Base-by-base conservation (phyloP, 1,140 invertebrate genomes). In the Drosophila micromelanica region DNA sequence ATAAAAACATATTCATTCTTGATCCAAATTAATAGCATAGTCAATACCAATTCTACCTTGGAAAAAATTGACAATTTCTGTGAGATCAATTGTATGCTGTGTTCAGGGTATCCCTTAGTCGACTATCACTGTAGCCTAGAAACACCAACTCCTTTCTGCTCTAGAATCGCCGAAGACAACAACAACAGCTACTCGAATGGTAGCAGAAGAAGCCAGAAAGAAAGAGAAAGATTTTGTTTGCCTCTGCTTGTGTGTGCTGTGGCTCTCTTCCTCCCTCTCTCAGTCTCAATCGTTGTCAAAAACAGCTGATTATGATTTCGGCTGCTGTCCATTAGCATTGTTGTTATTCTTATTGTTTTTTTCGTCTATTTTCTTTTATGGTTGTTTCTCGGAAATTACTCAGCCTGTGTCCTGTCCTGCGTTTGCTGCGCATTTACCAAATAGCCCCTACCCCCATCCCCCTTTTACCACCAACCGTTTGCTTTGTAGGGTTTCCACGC, bases 401-500 rank as follows among this genome's bases (percentile, higher is more conserved):
- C 13, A 45, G 30, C 23, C 11, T 64, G 27, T 35, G 43, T 68
- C 51, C 62, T 65, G 63, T 37, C 38, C 48, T 40, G 35, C 37
- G 13, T 72, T 35, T 71, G 64, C 80, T 77, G 46, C 79, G 79
- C 75, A 82, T 78, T 75, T 84, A 68, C 56, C 54, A 8, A 12
- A 48, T n/a, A n/a, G 8, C 20, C 35, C 64, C 55, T 15, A 35
- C 15, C 45, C n/a, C 15, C 11, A 7, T 9, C 15, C 38, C 30
- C 38, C 23, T 7, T 0, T 8, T 9, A 2, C 32, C 43, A 13
- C 1, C 23, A 17, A 17, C 23, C 20, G 17, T 62, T 69, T 37
- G 45, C 35, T 46, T 65, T 84, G 35, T 84, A 76, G 62, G 79
- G 79, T 73, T 84, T 84, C 62, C 76, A 49, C 46, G 46, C 46